Evolutionary conservation across 2,797 vertebrate species (phyloP), one percentile per base, ranked within the genome.

Genomic region (Lagocephalus sceleratus): DNA sequence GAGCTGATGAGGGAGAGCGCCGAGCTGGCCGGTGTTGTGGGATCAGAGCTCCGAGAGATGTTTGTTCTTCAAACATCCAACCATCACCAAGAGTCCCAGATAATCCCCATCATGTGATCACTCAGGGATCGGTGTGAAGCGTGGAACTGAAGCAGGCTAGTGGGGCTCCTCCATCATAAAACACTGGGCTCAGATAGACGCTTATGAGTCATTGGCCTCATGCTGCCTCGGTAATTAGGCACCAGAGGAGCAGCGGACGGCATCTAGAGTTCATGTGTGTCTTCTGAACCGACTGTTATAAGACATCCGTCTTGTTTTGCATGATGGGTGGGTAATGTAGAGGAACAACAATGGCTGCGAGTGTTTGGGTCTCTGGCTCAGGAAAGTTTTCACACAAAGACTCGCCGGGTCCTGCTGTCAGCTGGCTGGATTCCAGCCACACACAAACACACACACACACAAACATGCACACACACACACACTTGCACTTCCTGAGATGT

Each of bases 311-410:
- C 75, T 62, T 83, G 65, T 68, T 83, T 66, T 73, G 73, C 51
- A 53, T 78, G 71, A 20, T 72, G 75, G 67, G 55, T 63, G 53
- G 48, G 65, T 43, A 46, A 51, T 76, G 65, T 69, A 17, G 67
- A 65, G 20, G 41, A 71, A 68, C 63, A 79, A 79, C 77, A 83
- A 82, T 76, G 75, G 83, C 76, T 82, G 79, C 71, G 62, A 75
- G 71, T 76, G 77, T 78, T 84, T 78, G 63, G 48, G 72, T 66
- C 63, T 60, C 57, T 61, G 58, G 65, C 67, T 68, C 63, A 75
- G 51, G 66, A 77, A 79, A 63, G 63, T 80, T 85, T 86, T 84
- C 65, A 73, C 76, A 88, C 83, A 88, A 85, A 87, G 76, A 57
- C 76, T 82, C 82, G 60, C 76, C 78, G 57, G 76, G 42, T 19